Base-by-base conservation (phyloP, 2,888 invertebrate genomes). In the Phorcus lineatus region DNA sequence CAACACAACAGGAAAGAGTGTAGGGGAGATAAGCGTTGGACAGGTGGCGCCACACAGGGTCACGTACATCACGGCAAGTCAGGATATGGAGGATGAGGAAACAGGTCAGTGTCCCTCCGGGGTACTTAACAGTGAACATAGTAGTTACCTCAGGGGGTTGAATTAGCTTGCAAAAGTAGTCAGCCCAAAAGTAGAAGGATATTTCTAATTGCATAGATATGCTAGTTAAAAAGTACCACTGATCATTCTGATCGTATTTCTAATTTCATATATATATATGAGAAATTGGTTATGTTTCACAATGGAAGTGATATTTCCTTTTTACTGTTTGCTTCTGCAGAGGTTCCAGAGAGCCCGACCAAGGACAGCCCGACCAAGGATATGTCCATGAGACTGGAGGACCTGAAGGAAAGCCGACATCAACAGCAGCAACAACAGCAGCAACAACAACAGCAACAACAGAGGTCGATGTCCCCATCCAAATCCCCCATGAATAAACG, bases 21-120 rank as follows among this genome's bases (percentile, higher is more conserved):
- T 82, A 67, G 85, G 86, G 6, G 87, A 87, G 77, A 47, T 87
- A 62, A 87, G 86, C 54, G 28, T 84, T 17, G 83, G 83, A 17
- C 83, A 86, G 77, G 75, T 83, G 28, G 67, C 77, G 17, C 70
- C 75, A 1, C 78, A 47, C 53, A 57, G 11, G 13, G 52, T 40
- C 57, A 57, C 47, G 31, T 36, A 70, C 40, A 70, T 70, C 70
- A 9, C 11, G 6, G 70, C 70, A 36, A 70, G 70, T 36, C 19
- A 31, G 28, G 70, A 70, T 11, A 31, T 70, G 36, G 70, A 70
- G 70, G 70, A 40, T 4, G 70, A 70, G 40, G 40, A 36, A n/a
- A n/a, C 11, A 13, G 70, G 24, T 62, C 28, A 47, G 47, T 47
- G 13, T 47, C 47, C 13, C 1, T 11, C 6, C 13, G 6, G 2